Conservation (phyloP, 2,113 vertebrate genomes). For the Ceyx cyanopectus region DNA sequence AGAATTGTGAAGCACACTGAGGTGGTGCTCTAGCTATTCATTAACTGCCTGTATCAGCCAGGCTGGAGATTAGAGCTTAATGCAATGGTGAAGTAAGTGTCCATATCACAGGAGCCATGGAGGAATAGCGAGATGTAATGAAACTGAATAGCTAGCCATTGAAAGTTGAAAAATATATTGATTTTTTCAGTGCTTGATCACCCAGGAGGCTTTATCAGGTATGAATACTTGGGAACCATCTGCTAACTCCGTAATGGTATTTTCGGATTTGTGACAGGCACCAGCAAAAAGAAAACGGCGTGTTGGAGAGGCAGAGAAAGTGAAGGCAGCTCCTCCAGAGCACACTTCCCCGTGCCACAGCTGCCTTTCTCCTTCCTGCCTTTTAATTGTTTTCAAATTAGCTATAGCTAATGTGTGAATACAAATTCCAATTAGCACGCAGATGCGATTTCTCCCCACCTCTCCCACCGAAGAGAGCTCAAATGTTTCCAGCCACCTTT, state of each 20-base stretch:
- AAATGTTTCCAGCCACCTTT: not conserved
- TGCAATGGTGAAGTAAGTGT: slow-evolving; percentile 70
- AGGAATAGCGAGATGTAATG: slow-evolving; percentile 72
- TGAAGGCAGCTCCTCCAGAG: slow-evolving; percentile 24
- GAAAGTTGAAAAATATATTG: slow-evolving; percentile 77
- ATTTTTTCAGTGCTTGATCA: slow-evolving; percentile 76
- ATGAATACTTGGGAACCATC: slow-evolving; percentile 60
- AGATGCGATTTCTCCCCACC: slow-evolving; percentile 44
- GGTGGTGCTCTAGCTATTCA: slow-evolving; percentile 66
- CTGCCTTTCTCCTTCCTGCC: slow-evolving; percentile 28
- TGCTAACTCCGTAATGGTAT: slow-evolving; percentile 70
- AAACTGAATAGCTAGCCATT: slow-evolving; percentile 70
- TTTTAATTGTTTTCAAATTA: slow-evolving; percentile 66
- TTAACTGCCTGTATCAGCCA: slow-evolving; percentile 61
- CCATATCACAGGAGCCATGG: slow-evolving; percentile 67
- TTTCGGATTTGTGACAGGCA: slow-evolving; percentile 76
- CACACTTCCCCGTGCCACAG: slow-evolving; percentile 42
- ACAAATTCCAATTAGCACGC: slow-evolving; percentile 38
- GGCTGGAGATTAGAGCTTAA: slow-evolving; percentile 73
- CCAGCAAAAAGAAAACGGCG: slow-evolving; percentile 62
- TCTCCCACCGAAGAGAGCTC: slow-evolving; percentile 8
- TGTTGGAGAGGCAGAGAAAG: slow-evolving; percentile 66
- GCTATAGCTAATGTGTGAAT: slow-evolving; percentile 27
- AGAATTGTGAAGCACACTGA: slow-evolving; percentile 56
- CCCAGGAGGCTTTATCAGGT: slow-evolving; percentile 73